Base-by-base conservation (phyloP, 1,140 invertebrate genomes). In the Diorhabda elongata region DNA sequence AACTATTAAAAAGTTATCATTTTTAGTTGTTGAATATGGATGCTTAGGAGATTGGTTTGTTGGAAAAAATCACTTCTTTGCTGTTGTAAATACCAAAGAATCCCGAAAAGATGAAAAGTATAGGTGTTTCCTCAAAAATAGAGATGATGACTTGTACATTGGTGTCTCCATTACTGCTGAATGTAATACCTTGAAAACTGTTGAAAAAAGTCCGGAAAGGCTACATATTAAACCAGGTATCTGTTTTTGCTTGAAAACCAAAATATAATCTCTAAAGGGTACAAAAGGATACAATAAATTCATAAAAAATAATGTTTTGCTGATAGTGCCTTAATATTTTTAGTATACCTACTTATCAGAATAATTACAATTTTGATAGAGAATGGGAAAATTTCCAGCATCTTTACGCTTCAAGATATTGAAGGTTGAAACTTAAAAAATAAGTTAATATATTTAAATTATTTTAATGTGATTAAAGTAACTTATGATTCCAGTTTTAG, bases 41-140 rank as follows among this genome's bases (percentile, higher is more conserved):
- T 98, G 95, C 79, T 83, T 98, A 45, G 95, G 95, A 3, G 93
- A 96, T 84, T 97, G 95, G 95, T 96, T 96, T 82, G 90, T 96
- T 26, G 93, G 91, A 6, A 97, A 97, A 79, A 96, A 97, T 83
- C 94, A 97, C 78, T 97, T 92, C 78, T 97, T 97, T 82, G 95
- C 95, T 64, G 94, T 96, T 5, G 93, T 93, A 3, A 97, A 97
- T 80, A 96, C 94, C 0, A 95, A 96, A 78, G 95, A 97, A 80
- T 96, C 94, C 9, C 85, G 95, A 77, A 93, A 94, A 80, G 94
- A 97, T 81, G 95, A 97, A 81, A 95, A 94, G 76, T 97, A 95
- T 76, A 83, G 95, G 42, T 98, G 95, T 81, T 97, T 97, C 79
- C 83, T 97, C 52, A 94, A 94, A 79, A 97, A 97, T 86, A 87